Evolutionary conservation across 1,140 invertebrate genomes (phyloP).

Genomic region (Neodiprion fabricii): DNA sequence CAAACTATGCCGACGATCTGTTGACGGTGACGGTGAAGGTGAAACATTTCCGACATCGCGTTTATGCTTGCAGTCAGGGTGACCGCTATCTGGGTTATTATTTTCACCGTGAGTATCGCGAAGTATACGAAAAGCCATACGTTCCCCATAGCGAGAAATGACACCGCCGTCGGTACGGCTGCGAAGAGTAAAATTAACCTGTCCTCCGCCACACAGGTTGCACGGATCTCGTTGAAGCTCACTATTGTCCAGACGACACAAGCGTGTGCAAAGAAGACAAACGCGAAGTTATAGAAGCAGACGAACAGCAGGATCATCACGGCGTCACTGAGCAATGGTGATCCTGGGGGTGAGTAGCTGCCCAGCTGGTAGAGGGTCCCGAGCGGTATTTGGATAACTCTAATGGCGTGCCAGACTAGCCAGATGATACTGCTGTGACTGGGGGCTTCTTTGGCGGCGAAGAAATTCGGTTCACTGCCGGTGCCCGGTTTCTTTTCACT

Average conservation of each 20-base stretch:
- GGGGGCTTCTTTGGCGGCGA: not conserved
- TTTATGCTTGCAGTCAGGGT: not conserved
- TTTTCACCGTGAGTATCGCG: not conserved
- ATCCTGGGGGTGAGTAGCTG: constrained; percentile 1
- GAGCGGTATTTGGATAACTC: not conserved
- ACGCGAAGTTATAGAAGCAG: not conserved
- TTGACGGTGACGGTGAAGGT: not conserved
- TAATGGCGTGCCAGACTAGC: constrained; percentile 1
- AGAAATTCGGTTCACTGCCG: not conserved
- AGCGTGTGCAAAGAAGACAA: not conserved
- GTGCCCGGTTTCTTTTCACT: not conserved
- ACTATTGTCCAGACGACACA: not conserved
- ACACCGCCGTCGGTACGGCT: not conserved
- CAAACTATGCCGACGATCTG: not conserved
- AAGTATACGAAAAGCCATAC: not conserved
- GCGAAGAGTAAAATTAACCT: not conserved
- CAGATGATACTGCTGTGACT: not conserved
- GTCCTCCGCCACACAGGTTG: not conserved
- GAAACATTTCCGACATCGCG: not conserved
- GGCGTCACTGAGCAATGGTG: not conserved
- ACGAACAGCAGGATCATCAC: constrained; percentile 1
- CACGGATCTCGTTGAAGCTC: not conserved
- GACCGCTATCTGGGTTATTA: not conserved
- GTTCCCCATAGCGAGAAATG: not conserved
- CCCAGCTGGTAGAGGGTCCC: not conserved